Conservation (phyloP, 64 coral and sea anemone species). For the Trachythela sp. region DNA sequence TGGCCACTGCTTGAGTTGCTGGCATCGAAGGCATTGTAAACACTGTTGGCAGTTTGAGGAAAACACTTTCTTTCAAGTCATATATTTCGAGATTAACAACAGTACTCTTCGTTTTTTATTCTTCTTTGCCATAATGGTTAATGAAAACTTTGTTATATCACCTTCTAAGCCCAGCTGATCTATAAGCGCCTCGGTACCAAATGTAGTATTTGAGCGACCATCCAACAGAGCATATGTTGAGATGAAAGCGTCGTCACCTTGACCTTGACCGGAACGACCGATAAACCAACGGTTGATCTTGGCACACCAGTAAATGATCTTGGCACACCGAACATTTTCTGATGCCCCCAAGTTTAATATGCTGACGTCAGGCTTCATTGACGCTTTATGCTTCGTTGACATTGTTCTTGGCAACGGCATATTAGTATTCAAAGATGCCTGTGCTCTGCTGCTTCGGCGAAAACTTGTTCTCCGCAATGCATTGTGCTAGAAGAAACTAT, state of each 20-base stretch:
- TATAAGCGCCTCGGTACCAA: not conserved
- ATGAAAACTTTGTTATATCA: not conserved
- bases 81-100: not conserved
- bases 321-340: not conserved
- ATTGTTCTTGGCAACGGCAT: not conserved
- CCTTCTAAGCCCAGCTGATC: not conserved
- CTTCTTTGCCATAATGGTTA: not conserved
- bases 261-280: not conserved
- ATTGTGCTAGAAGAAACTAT: too few relatives aligned
- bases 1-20: not conserved
- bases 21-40: not conserved
- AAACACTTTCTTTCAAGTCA: not conserved
- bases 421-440: not conserved
- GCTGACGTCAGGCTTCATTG: not conserved
- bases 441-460: not conserved
- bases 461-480: not conserved
- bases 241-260: not conserved
- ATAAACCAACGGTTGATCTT: not conserved
- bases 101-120: not conserved
- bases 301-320: not conserved
- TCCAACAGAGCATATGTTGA: not conserved
- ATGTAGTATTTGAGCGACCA: not conserved
- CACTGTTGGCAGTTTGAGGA: not conserved
- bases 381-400: not conserved
- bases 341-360: too few relatives aligned